Evolutionary conservation across 1,140 invertebrate genomes (phyloP).

Genomic region (Rhyzopertha dominica): DNA sequence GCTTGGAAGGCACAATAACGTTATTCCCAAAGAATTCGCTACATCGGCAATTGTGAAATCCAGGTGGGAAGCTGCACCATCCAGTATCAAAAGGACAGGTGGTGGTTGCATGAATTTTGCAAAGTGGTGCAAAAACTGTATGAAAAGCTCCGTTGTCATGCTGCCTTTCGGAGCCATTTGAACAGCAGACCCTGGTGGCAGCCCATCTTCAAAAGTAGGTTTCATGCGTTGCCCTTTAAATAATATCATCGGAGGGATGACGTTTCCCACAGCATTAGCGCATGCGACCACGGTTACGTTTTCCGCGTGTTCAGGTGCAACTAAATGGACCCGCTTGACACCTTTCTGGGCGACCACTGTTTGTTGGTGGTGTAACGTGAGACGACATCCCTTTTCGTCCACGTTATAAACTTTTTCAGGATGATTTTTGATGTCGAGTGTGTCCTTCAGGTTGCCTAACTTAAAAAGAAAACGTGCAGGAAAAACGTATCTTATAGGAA

Average conservation of each 20-base stretch:
- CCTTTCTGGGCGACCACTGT: constrained; percentile 32
- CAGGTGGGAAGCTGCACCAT: constrained; percentile 41
- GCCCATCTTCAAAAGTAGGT: constrained; percentile 30
- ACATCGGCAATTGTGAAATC: constrained; percentile 29
- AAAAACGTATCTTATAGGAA: too few species aligned
- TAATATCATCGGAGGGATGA: constrained; percentile 41
- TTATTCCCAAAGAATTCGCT: constrained; percentile 37
- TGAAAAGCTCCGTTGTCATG: constrained; percentile 41
- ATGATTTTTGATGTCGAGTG: too few species aligned
- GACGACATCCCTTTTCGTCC: constrained; percentile 45
- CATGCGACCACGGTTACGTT: constrained; percentile 41
- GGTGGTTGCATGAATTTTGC: constrained; percentile 30
- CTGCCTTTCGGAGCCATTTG: constrained; percentile 39
- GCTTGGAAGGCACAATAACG: constrained; percentile 40
- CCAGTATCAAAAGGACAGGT: constrained; percentile 40
- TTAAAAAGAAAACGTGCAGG: too few species aligned
- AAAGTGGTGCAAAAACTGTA: constrained; percentile 39
- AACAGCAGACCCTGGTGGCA: constrained; percentile 32
- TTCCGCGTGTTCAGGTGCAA: constrained; percentile 36
- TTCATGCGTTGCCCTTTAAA: constrained; percentile 42
- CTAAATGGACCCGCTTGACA: constrained; percentile 33
- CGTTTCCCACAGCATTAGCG: constrained; percentile 38
- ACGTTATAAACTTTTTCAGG: constrained; percentile 41
- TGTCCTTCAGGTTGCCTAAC: too few species aligned
- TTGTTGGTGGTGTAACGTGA: constrained; percentile 41